A percentile compares a stretch with the other conserved stretches of the same genome.
Evolutionary conservation across 2,888 invertebrate species (phyloP).

Genomic region (Hirtodrosophila confusa): DNA sequence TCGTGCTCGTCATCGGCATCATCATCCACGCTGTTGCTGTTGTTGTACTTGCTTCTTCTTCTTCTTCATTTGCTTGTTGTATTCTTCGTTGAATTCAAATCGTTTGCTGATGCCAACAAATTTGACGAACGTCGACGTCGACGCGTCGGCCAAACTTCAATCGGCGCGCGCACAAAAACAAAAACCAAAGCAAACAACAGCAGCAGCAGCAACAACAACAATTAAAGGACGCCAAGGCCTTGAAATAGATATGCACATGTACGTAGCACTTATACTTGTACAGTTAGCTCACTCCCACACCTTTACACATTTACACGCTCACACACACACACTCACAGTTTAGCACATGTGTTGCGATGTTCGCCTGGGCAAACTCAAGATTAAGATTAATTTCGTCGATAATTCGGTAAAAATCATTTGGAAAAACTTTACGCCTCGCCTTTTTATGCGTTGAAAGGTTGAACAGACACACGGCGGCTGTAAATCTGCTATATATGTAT

Average conservation of each 20-base stretch:
- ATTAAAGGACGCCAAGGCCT: conserved; percentile 66
- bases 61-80: conserved; percentile 35
- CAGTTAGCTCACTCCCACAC: conserved; percentile 24
- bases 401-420: conserved; percentile 58
- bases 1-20: conserved; percentile 49
- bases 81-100: conserved; percentile 49
- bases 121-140: conserved; percentile 75
- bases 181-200: conserved; percentile 55
- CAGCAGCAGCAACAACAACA: conserved; percentile 50
- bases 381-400: conserved; percentile 75
- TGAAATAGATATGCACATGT: conserved; percentile 57
- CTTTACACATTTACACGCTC: conserved; percentile 16
- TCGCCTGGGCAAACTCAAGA: conserved; percentile 66
- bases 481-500: conserved; percentile 19
- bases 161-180: conserved; percentile 61
- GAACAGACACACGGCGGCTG: conserved; percentile 50
- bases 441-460: conserved; percentile 72
- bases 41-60: conserved; percentile 38
- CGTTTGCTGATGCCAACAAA: conserved; percentile 79
- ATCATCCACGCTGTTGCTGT: conserved; percentile 37
- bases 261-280: conserved; percentile 8
- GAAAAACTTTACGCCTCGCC: conserved; percentile 43
- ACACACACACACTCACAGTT: conserved; percentile 38
- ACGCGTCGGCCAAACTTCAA: conserved; percentile 80
- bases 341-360: conserved; percentile 71